phyloP scores from a whole-genome alignment of 2,888 invertebrate genomes.

The Caenorhabditis parvicauda region DNA sequence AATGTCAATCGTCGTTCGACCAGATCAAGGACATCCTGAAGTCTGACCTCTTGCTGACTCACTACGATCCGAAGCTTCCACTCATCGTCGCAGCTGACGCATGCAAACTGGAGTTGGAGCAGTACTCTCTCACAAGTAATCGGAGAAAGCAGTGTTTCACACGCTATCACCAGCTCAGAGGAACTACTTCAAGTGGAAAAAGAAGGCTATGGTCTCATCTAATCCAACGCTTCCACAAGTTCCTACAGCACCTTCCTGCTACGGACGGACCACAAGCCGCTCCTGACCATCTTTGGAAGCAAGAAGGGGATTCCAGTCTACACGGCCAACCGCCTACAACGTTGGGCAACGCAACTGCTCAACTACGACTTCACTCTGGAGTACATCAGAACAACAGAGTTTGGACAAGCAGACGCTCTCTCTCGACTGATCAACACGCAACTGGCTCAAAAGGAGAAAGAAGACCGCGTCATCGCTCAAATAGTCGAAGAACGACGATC shows the following conservation, averaged over 20 bases:
- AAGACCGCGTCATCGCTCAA: slow-evolving; percentile 15
- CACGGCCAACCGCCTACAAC: slow-evolving; percentile 54
- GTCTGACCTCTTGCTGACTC: slow-evolving; percentile 39
- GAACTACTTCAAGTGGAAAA: slow-evolving; percentile 42
- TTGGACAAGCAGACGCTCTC: slow-evolving; percentile 61
- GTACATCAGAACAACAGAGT: slow-evolving; percentile 48
- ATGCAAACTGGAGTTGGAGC: slow-evolving; percentile 61
- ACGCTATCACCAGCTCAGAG: slow-evolving; percentile 29
- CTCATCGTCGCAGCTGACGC: slow-evolving; percentile 63
- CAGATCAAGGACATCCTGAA: not conserved
- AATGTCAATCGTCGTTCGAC: slow-evolving; percentile 16
- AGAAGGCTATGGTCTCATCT: slow-evolving; percentile 63
- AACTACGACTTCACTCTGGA: slow-evolving; percentile 61
- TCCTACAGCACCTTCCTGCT: slow-evolving; percentile 64
- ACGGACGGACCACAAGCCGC: slow-evolving; percentile 54
- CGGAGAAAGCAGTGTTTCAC: slow-evolving; percentile 39
- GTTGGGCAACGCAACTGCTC: slow-evolving; percentile 55
- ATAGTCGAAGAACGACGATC: slow-evolving; percentile 7
- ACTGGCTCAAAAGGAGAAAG: slow-evolving; percentile 6
- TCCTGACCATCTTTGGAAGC: slow-evolving; percentile 50
- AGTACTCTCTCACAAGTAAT: slow-evolving; percentile 38
- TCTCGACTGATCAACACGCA: slow-evolving; percentile 42
- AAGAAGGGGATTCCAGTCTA: slow-evolving; percentile 45
- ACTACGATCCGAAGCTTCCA: slow-evolving; percentile 55
- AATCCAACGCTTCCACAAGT: slow-evolving; percentile 64